These are phyloP conservation scores for Aplysina aerophoba DNA, from an alignment of 37 sponge, comb jelly and placozoan genomes.

Conservation along the genomic window DNA sequence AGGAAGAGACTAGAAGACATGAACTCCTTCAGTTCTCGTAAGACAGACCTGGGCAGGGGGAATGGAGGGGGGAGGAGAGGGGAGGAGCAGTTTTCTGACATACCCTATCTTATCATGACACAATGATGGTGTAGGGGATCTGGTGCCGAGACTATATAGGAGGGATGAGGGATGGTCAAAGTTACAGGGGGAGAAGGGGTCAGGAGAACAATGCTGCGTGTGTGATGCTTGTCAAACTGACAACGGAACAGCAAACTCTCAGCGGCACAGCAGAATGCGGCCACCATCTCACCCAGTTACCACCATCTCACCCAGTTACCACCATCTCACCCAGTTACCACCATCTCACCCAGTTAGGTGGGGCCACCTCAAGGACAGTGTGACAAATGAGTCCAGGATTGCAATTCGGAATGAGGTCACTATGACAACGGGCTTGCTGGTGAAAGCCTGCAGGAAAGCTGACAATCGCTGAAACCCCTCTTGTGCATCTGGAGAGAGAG, in stretches of 20 bases:
- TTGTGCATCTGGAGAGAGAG: constrained; percentile 36
- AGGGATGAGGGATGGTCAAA: not conserved
- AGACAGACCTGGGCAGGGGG: constrained; percentile 32
- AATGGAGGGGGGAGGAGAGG: too few relatives aligned
- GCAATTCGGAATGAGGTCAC: constrained; percentile 52
- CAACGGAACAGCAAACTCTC: too few relatives aligned
- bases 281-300: too few relatives aligned
- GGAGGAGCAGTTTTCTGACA: too few relatives aligned
- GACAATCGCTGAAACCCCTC: constrained; percentile 52
- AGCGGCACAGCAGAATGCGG: too few relatives aligned
- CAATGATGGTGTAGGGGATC: too few relatives aligned
- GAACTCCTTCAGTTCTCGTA: constrained; percentile 51
- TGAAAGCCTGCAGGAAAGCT: constrained; percentile 57
- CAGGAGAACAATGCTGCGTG: too few relatives aligned
- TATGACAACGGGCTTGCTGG: constrained; percentile 57
- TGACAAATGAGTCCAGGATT: constrained; percentile 38
- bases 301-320: too few relatives aligned
- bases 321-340: not conserved
- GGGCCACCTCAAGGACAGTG: constrained; percentile 24
- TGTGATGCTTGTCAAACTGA: too few relatives aligned
- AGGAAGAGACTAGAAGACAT: constrained; percentile 57
- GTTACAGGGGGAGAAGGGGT: too few relatives aligned
- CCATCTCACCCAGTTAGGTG: constrained; percentile 24
- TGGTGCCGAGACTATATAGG: too few relatives aligned
- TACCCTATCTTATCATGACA: too few relatives aligned